phyloP scores from a whole-genome alignment of 2,888 invertebrate species.

The Eudasyphora cyanicolor region DNA sequence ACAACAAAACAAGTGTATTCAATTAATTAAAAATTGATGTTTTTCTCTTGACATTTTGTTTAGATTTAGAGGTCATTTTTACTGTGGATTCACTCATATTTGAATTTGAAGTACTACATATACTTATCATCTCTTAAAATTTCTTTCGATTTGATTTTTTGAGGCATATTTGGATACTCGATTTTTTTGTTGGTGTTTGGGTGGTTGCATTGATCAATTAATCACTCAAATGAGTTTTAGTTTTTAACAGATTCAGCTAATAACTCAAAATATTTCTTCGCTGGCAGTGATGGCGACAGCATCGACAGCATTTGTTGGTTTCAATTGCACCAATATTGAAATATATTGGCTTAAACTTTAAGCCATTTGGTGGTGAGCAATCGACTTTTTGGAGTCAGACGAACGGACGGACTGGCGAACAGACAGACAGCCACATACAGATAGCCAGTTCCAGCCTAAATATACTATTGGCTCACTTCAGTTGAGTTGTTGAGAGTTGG shows the following conservation, averaged over 20 bases:
- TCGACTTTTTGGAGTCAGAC: neutral
- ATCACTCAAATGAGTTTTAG: slow-evolving; percentile 39
- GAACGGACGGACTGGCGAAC: neutral
- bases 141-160: slow-evolving; percentile 5
- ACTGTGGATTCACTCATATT: neutral
- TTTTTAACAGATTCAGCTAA: slow-evolving; percentile 16
- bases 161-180: neutral
- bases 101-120: neutral
- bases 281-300: neutral
- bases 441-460: slow-evolving; percentile 58
- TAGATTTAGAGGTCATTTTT: slow-evolving; percentile 23
- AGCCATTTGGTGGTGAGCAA: slow-evolving; percentile 7
- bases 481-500: slow-evolving; percentile 5
- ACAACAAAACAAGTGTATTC: too few species aligned
- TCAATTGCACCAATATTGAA: slow-evolving; percentile 57
- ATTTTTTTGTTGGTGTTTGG: slow-evolving; percentile 6
- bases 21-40: slow-evolving; percentile 13
- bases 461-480: slow-evolving; percentile 35
- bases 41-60: slow-evolving; percentile 3
- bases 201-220: slow-evolving; percentile 31
- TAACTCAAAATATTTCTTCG: neutral
- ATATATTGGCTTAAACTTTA: slow-evolving; percentile 42
- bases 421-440: too few species aligned
- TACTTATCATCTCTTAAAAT: slow-evolving; percentile 8
- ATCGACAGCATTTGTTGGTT: slow-evolving; percentile 16